Evolutionary conservation across 2,888 invertebrate genomes (phyloP).

Genomic region (Yponomeuta evonymella): DNA sequence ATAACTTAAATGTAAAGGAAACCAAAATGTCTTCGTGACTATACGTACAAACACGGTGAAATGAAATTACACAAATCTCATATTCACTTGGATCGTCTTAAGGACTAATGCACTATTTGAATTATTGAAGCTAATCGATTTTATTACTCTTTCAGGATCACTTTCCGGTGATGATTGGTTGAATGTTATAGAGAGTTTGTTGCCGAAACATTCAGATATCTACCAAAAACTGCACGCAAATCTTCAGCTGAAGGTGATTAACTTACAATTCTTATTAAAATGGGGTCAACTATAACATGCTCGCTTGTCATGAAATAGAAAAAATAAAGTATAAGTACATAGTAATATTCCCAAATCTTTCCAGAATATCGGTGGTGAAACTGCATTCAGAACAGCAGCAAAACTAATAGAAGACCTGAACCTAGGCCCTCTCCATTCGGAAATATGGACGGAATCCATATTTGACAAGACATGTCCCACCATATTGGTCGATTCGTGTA

Average conservation of each 20-base stretch:
- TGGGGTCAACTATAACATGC: no score
- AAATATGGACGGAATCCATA: slow-evolving; percentile 64
- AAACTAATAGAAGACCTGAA: slow-evolving; percentile 57
- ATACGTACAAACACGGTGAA: no score
- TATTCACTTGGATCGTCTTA: background rate
- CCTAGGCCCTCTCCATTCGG: slow-evolving; percentile 58
- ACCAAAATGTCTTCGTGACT: no score
- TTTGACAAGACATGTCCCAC: slow-evolving; percentile 67
- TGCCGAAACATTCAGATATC: slow-evolving; percentile 72
- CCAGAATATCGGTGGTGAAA: slow-evolving; percentile 64
- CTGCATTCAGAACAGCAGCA: slow-evolving; percentile 67
- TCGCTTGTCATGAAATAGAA: no score
- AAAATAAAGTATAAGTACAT: no score
- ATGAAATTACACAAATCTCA: background rate
- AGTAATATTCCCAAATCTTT: slow-evolving; percentile 20
- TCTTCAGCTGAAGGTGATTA: slow-evolving; percentile 58
- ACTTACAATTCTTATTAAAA: background rate
- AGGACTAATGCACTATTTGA: background rate
- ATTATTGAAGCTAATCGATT: background rate
- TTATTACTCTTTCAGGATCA: slow-evolving; percentile 52
- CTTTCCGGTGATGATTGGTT: slow-evolving; percentile 77
- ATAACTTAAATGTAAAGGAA: no score
- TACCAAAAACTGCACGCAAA: slow-evolving; percentile 66
- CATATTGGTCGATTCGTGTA: slow-evolving; percentile 67
- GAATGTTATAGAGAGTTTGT: slow-evolving; percentile 68